Evolutionary conservation across 2,888 invertebrate species (phyloP).

Genomic region (Alloscopus bannaensis): DNA sequence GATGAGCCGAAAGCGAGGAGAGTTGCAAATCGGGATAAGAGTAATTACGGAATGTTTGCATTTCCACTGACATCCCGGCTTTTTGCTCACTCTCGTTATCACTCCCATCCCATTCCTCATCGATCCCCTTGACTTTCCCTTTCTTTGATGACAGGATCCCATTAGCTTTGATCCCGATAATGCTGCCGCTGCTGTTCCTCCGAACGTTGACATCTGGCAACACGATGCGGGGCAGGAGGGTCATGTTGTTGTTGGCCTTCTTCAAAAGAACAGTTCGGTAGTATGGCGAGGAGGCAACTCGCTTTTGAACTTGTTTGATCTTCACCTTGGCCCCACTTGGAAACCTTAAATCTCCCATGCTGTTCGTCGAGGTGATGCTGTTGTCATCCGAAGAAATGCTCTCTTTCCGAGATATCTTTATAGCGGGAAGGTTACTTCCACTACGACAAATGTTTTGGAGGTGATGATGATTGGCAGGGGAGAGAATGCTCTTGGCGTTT

Average conservation of each 20-base stretch:
- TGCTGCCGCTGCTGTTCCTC: conserved; percentile 56
- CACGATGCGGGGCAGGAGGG: conserved; percentile 40
- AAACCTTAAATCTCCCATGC: conserved; percentile 19
- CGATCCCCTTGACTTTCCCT: conserved; percentile 50
- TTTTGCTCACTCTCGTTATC: conserved; percentile 20
- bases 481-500: conserved; percentile 50
- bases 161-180: conserved; percentile 44
- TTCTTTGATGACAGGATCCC: conserved; percentile 49
- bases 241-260: conserved; percentile 48
- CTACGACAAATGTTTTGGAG: conserved; percentile 43
- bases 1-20: not conserved
- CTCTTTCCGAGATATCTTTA: conserved; percentile 56
- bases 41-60: conserved; percentile 58
- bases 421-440: conserved; percentile 45
- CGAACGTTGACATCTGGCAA: conserved; percentile 58
- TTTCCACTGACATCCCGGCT: conserved; percentile 39
- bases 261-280: conserved; percentile 55
- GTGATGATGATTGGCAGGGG: conserved; percentile 54
- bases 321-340: conserved; percentile 38
- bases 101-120: conserved; percentile 28
- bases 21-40: conserved; percentile 53
- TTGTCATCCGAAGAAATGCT: conserved; percentile 61
- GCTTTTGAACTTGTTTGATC: conserved; percentile 61
- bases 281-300: conserved; percentile 41
- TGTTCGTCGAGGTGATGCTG: conserved; percentile 45